Evolutionary conservation across 1,140 invertebrate genomes (phyloP).

Genomic region (Eurosta solidaginis): DNA sequence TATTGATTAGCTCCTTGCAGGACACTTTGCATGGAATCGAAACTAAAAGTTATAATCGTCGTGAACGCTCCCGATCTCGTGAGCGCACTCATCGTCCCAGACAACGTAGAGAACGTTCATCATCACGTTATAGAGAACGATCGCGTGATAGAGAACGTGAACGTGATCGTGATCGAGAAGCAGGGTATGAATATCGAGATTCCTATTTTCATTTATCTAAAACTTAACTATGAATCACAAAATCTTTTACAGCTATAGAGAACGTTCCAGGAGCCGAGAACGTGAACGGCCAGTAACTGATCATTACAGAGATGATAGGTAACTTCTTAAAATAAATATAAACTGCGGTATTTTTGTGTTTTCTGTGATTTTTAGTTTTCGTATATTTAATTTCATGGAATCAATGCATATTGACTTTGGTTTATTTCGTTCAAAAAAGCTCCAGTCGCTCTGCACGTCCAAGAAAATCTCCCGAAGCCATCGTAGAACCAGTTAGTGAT

Average conservation of each 20-base stretch:
- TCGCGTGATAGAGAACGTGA: constrained; percentile 70
- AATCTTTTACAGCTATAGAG: constrained; percentile 61
- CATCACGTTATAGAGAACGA: constrained; percentile 75
- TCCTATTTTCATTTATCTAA: neutral
- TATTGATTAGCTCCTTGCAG: constrained; percentile 93
- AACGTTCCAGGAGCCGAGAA: constrained; percentile 65
- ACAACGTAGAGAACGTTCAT: constrained; percentile 76
- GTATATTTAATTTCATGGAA: neutral
- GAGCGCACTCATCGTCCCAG: constrained; percentile 74
- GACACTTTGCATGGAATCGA: constrained; percentile 86
- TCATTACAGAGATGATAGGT: constrained; percentile 78
- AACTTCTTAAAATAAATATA: constrained; percentile 43
- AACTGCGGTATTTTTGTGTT: neutral
- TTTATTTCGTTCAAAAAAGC: constrained; percentile 41
- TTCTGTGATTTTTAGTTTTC: neutral
- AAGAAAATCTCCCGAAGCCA: constrained; percentile 64
- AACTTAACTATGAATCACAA: neutral
- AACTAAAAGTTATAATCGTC: constrained; percentile 56
- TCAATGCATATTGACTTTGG: too few species aligned
- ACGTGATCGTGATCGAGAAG: constrained; percentile 64
- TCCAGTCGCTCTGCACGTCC: constrained; percentile 66
- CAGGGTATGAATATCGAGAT: constrained; percentile 38
- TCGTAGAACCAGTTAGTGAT: constrained; percentile 62
- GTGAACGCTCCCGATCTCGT: constrained; percentile 71
- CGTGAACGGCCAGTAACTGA: constrained; percentile 64